Evolutionary conservation across 2,113 vertebrate genomes (phyloP), one percentile per base, ranked within the genome.

Genomic region (Trematomus loennbergii): DNA sequence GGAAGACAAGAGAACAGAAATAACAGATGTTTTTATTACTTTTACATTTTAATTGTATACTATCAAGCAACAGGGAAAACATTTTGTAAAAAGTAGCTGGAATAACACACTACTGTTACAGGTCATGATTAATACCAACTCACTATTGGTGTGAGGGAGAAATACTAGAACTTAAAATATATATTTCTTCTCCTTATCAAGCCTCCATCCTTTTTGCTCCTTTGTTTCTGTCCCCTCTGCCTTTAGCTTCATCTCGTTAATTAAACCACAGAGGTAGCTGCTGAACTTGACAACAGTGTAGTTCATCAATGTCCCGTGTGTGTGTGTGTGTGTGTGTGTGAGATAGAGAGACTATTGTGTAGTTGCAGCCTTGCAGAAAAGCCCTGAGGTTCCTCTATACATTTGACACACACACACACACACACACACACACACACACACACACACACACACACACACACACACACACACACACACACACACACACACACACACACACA

Each of bases 231-330:
- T 81, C 55, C 18, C 69, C 54, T 52, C 49, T 45, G 50, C 81
- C 59, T 54, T 58, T 76, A 77, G 73, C 85, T 89, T 86, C 11
- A 12, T 72, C 65, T 79, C 71, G 72, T 89, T 90, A 93, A 91
- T 91, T 91, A 91, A 93, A 90, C 80, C 87, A 80, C 85, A 76
- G 88, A 90, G 90, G 87, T 87, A 83, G 79, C 72, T 79, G 70
- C 46, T 85, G 84, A 77, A 84, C 84, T 76, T 79, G 72, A 92
- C 82, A 90, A 89, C 81, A 76, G 84, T 78, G 77, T 78, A 84
- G 85, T 93, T 90, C 77, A 90, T 91, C 88, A 91, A 57, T 84
- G 79, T 82, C 90, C 87, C 91, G 17, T 72, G 48, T 64, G 54
- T 52, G 33, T 17, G 48, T 48, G 43, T 54, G 62, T 15, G 16